Conservation (phyloP, 2,888 invertebrate genomes). For the Crepidodera aurea region DNA sequence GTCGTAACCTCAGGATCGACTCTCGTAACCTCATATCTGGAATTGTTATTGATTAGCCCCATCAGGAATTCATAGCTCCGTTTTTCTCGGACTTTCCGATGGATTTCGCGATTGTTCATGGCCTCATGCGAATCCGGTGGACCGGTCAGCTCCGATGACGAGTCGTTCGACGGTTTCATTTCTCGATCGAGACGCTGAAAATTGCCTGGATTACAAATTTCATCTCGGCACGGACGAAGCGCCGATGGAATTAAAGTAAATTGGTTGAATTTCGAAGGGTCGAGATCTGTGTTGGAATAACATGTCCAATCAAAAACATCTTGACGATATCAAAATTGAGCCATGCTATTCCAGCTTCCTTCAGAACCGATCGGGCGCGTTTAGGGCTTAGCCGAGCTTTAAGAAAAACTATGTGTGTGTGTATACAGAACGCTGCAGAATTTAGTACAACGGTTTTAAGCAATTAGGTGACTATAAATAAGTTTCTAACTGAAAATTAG, state of each 20-base stretch:
- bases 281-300: too few species aligned
- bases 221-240: too few species aligned
- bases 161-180: slow-evolving; percentile 18
- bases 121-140: slow-evolving; percentile 60
- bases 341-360: too few species aligned
- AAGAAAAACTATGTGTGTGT: too few species aligned
- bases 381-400: too few species aligned
- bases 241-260: slow-evolving; percentile 18
- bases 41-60: slow-evolving; percentile 59
- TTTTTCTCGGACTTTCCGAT: slow-evolving; percentile 53
- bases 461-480: too few species aligned
- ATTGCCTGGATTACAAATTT: slow-evolving; percentile 21
- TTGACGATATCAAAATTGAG: too few species aligned
- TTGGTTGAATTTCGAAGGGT: slow-evolving; percentile 3
- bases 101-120: slow-evolving; percentile 58
- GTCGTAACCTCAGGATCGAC: slow-evolving; percentile 46
- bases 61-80: slow-evolving; percentile 59
- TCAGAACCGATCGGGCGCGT: too few species aligned
- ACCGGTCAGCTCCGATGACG: slow-evolving; percentile 42
- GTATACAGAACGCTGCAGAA: too few species aligned
- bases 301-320: too few species aligned
- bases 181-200: slow-evolving; percentile 16
- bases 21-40: slow-evolving; percentile 56
- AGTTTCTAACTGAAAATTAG: too few species aligned
- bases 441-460: too few species aligned